Conservation (phyloP, 2,888 invertebrate species). For the Cancer borealis region DNA sequence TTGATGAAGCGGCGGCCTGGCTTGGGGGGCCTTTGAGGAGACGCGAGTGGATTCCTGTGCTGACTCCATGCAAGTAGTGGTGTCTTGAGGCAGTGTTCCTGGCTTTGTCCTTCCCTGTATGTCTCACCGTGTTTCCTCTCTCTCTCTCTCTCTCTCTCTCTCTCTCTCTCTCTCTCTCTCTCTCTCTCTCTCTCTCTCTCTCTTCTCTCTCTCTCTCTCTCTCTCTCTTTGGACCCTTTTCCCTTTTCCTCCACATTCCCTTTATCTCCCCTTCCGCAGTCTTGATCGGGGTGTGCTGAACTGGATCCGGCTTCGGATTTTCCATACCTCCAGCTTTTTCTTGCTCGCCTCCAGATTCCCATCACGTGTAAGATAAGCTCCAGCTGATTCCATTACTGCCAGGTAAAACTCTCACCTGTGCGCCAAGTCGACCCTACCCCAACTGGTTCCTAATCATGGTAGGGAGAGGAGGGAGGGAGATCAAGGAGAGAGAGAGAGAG, state of each 20-base stretch:
- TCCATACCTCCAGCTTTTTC: constrained; percentile 5
- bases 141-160: constrained; percentile 16
- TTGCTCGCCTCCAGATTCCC: constrained; percentile 24
- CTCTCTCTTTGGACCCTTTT: background rate
- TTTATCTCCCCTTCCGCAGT: background rate
- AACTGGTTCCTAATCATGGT: constrained; percentile 22
- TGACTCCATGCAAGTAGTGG: background rate
- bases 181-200: constrained; percentile 57
- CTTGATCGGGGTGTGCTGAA: background rate
- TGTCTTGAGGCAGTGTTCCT: background rate
- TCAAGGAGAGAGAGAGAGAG: constrained; percentile 9
- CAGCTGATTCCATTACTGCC: constrained; percentile 40
- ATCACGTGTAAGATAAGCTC: constrained; percentile 37
- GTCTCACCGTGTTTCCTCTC: background rate
- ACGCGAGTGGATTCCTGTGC: background rate
- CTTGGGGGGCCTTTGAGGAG: background rate
- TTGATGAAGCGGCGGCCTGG: background rate
- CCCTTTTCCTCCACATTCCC: background rate
- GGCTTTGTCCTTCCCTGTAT: background rate
- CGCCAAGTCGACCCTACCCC: constrained; percentile 21
- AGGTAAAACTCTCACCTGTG: constrained; percentile 37
- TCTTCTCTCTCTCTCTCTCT: constrained; percentile 26
- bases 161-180: constrained; percentile 50
- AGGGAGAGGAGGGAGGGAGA: background rate
- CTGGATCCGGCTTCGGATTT: constrained; percentile 37